Evolutionary conservation across 1,140 invertebrate genomes (phyloP).

Genomic region (Helicoverpa armigera): DNA sequence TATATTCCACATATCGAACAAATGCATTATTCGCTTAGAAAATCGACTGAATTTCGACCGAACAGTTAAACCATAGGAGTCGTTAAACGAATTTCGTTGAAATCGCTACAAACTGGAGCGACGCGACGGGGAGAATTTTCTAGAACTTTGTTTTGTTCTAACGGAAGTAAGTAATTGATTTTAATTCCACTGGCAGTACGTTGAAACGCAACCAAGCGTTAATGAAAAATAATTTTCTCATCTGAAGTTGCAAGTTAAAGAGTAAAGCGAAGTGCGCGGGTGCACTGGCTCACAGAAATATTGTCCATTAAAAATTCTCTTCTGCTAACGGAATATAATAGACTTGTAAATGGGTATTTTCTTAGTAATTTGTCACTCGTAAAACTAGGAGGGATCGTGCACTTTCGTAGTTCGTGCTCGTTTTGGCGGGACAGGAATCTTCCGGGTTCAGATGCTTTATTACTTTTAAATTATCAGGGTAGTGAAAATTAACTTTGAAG

Average conservation of each 20-base stretch:
- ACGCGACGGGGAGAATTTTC: slow-evolving; percentile 64
- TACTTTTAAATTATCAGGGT: slow-evolving; percentile 4
- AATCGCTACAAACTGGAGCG: slow-evolving; percentile 53
- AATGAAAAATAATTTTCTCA: slow-evolving; percentile 83
- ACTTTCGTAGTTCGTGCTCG: slow-evolving; percentile 16
- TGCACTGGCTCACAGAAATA: slow-evolving; percentile 58
- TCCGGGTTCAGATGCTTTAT: background rate
- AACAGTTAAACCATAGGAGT: slow-evolving; percentile 43
- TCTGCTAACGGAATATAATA: slow-evolving; percentile 53
- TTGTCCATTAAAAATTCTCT: slow-evolving; percentile 67
- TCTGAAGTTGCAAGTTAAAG: slow-evolving; percentile 74
- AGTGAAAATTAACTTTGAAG: background rate
- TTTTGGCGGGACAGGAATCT: slow-evolving; percentile 14
- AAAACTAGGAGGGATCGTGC: slow-evolving; percentile 14
- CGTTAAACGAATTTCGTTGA: slow-evolving; percentile 48
- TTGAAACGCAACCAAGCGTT: slow-evolving; percentile 75
- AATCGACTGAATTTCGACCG: slow-evolving; percentile 37
- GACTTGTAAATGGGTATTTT: slow-evolving; percentile 54
- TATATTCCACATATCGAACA: background rate
- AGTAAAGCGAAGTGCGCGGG: slow-evolving; percentile 55
- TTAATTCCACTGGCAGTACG: slow-evolving; percentile 77
- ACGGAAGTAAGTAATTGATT: slow-evolving; percentile 81
- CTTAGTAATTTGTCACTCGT: slow-evolving; percentile 48
- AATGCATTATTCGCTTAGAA: slow-evolving; percentile 21
- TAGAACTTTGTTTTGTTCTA: slow-evolving; percentile 72